Conservation (phyloP, 2,113 vertebrate genomes). For the Sylvietta virens region DNA sequence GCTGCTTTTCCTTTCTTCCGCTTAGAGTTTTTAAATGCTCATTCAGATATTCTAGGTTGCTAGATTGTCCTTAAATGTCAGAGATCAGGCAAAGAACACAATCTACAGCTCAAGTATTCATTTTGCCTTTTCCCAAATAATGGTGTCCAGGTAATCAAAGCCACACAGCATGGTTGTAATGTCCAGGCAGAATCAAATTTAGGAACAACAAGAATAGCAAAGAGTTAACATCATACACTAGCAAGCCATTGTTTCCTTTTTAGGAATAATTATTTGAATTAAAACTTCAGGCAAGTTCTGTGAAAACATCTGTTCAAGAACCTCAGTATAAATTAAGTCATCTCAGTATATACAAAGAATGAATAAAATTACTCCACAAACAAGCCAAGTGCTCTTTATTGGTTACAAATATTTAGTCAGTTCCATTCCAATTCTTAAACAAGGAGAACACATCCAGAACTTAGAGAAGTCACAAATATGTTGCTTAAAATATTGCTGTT, state of each 20-base stretch:
- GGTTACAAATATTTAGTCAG: conserved; percentile 10
- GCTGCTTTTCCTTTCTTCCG: background rate
- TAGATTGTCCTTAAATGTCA: background rate
- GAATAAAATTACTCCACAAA: conserved; percentile 15
- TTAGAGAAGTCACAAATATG: background rate
- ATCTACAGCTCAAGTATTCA: background rate
- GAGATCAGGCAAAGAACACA: background rate
- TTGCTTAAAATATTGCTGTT: background rate
- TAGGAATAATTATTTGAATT: conserved; percentile 1
- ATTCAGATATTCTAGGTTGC: background rate
- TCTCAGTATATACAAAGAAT: background rate
- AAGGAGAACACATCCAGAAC: background rate
- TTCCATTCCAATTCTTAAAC: background rate
- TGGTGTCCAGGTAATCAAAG: background rate
- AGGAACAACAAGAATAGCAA: background rate
- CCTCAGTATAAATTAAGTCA: background rate
- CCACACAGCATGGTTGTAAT: background rate
- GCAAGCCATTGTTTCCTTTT: background rate
- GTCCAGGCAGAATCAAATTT: background rate
- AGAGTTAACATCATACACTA: background rate
- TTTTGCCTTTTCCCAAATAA: background rate
- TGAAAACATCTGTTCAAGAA: conserved; percentile 10
- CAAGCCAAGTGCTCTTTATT: background rate
- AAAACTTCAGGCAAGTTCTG: background rate
- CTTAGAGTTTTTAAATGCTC: background rate